Evolutionary conservation across 1,140 invertebrate species (phyloP).

Genomic region (Ruditapes philippinarum): DNA sequence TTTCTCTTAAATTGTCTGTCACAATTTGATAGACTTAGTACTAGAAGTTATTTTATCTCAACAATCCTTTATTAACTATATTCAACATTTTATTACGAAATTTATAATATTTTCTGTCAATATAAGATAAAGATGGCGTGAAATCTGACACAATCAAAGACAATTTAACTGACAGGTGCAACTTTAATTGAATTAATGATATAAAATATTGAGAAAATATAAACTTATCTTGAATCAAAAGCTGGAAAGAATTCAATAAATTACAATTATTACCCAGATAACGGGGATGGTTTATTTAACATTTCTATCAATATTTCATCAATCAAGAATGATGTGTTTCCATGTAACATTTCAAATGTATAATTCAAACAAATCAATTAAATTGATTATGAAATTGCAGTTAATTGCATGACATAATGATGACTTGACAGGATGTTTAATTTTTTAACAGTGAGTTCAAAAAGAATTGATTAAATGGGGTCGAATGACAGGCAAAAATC

Average conservation of each 20-base stretch:
- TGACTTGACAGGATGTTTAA: too few species aligned
- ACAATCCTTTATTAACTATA: neutral
- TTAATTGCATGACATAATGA: too few species aligned
- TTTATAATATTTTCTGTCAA: conserved; percentile 48
- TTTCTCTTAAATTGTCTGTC: conserved; percentile 14
- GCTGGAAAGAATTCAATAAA: neutral
- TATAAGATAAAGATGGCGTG: conserved; percentile 15
- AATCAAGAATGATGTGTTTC: too few species aligned
- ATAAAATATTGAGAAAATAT: conserved; percentile 19
- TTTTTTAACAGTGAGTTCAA: too few species aligned
- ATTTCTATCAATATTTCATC: neutral
- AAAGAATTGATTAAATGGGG: too few species aligned
- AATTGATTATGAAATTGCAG: too few species aligned
- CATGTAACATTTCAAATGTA: too few species aligned
- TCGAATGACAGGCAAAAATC: too few species aligned
- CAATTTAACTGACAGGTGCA: conserved; percentile 28
- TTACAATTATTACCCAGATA: neutral
- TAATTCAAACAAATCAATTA: too few species aligned
- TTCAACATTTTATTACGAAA: neutral
- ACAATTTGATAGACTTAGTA: neutral
- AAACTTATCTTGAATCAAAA: conserved; percentile 14
- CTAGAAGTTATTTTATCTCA: conserved; percentile 22
- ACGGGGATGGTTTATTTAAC: neutral
- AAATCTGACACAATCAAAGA: neutral
- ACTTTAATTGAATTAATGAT: conserved; percentile 23